phyloP scores from a whole-genome alignment of 2,113 vertebrate species.

The Corythoichthys haematopterus region DNA sequence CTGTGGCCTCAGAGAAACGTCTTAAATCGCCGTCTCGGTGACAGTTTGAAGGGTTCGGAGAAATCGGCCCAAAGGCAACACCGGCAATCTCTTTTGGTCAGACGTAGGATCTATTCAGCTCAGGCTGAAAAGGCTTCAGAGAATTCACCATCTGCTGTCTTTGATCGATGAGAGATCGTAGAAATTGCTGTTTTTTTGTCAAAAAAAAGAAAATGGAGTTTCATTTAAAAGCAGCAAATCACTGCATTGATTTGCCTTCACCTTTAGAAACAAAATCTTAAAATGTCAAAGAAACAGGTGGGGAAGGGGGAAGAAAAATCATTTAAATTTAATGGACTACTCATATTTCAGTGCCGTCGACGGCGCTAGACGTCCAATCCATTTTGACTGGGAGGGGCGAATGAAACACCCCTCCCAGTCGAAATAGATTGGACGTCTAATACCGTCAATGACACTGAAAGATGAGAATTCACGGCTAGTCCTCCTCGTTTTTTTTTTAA shows the following conservation, averaged over 20 bases:
- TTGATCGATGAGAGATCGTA: not conserved
- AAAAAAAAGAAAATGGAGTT: not conserved
- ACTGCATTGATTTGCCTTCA: slow-evolving; percentile 20
- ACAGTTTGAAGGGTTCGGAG: slow-evolving; percentile 16
- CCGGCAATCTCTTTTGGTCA: slow-evolving; percentile 6
- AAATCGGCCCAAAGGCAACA: slow-evolving; percentile 12
- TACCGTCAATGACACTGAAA: too few species aligned
- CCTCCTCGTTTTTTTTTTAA: too few species aligned
- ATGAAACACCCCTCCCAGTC: too few species aligned
- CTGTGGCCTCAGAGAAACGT: not conserved
- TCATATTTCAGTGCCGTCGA: too few species aligned
- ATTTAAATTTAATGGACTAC: too few species aligned
- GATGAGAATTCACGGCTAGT: too few species aligned
- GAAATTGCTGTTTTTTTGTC: slow-evolving; percentile 1
- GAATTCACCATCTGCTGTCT: slow-evolving; percentile 24
- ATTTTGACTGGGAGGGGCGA: too few species aligned
- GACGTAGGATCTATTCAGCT: slow-evolving; percentile 35
- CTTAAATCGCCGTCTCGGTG: not conserved
- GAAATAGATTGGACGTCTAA: too few species aligned
- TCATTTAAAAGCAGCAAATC: slow-evolving; percentile 1
- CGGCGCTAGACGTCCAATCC: too few species aligned
- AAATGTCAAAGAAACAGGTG: not conserved
- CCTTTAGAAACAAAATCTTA: not conserved
- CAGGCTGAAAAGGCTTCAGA: slow-evolving; percentile 23
- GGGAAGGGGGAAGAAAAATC: too few species aligned